Conservation (phyloP, 2,888 invertebrate genomes). For the Mesorhabditis spiculigera region DNA sequence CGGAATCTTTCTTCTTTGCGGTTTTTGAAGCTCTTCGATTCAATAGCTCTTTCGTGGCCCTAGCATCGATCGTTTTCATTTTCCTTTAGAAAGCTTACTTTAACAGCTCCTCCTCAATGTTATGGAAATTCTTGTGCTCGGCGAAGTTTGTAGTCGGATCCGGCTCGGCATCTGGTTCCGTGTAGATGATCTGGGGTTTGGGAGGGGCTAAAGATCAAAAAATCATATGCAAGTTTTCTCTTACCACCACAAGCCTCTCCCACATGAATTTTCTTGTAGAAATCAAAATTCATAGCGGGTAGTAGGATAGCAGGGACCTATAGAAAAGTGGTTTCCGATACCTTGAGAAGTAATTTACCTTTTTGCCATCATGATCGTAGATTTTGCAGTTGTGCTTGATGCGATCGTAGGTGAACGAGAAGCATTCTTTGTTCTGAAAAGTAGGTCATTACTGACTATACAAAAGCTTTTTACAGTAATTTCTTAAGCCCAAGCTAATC, state of each 20-base stretch:
- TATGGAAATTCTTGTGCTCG: conserved; percentile 7
- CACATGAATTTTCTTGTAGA: conserved; percentile 44
- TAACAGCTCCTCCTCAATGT: background rate
- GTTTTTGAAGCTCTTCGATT: background rate
- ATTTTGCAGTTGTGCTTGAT: conserved; percentile 47
- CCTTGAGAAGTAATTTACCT: conserved; percentile 14
- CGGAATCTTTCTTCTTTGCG: background rate
- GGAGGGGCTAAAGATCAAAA: too few relatives aligned
- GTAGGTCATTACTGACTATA: background rate
- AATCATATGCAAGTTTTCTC: background rate
- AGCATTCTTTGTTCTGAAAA: conserved; percentile 24
- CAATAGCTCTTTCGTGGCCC: conserved; percentile 3
- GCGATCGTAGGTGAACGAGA: conserved; percentile 48
- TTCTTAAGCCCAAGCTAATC: conserved; percentile 8
- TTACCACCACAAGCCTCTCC: conserved; percentile 45
- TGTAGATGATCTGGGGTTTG: background rate
- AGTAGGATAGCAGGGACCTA: conserved; percentile 49
- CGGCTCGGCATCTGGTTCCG: background rate
- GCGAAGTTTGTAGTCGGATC: conserved; percentile 7
- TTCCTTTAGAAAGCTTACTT: background rate
- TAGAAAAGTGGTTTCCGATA: background rate
- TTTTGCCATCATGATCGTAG: conserved; percentile 50
- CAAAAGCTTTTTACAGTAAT: background rate
- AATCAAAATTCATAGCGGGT: conserved; percentile 50
- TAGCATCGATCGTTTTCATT: background rate